Base-by-base conservation (phyloP, 1,140 invertebrate species). In the Nasonia vitripennis region DNA sequence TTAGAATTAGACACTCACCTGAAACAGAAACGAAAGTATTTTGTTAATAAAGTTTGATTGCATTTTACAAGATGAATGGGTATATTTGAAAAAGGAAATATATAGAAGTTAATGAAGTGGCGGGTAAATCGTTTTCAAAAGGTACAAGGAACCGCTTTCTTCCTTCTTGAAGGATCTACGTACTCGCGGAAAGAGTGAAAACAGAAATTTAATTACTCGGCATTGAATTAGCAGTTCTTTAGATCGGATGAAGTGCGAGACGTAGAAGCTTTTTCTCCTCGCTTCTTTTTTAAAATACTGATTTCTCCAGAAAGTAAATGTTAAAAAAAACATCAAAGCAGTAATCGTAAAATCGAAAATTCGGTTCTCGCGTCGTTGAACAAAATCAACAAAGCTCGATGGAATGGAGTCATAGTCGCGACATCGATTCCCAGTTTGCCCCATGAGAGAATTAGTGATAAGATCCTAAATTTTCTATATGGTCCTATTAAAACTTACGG, bases 1-100 rank as follows among this genome's bases (percentile, higher is more conserved):
- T 45, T 45, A 45, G 41, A 73, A 67, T 67, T 55, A 62, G 48
- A 85, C 45, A 87, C 90, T 90, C 86, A 90, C 90, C 89, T 90
- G 90, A 85, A 90, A 90, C 88, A 90, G 68, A 87, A 71, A 84
- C 75, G 37, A 70, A 73, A 34, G 37, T 2, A 74, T 45, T 37
- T 48, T 82, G 2, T 71, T 48, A 48, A 11, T 68, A 55, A 51
- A 9, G 20, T 70, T 31, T 70, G 3, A n/a, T n/a, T 1, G 4
- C 67, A 51, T 51, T 9, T 51, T 51, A 2, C 3, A 12, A 78
- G 27, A 51, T 80, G 17, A 70, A 70, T 23, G 27, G 27, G 68
- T 23, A 70, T 31, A 31, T 27, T 23, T 20, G 11, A 70, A 70
- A 2, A 70, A 14, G 68, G 2, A 27, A 70, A 11, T 1, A 67